Conservation (phyloP, 2,888 invertebrate genomes). For the Habroteleia sp. region DNA sequence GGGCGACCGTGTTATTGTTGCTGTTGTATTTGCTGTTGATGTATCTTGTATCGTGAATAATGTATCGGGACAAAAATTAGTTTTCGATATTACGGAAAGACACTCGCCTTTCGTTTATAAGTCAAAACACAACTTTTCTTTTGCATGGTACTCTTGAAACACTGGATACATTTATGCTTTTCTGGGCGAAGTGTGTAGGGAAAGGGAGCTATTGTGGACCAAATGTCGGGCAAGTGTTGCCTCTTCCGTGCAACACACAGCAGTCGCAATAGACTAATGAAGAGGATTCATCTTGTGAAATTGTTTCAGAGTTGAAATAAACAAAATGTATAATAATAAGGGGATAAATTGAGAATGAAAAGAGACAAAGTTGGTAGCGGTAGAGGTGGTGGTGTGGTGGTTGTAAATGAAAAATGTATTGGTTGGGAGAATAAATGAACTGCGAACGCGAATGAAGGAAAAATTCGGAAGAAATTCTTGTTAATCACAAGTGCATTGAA, state of each 20-base stretch:
- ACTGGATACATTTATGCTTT: too few species aligned
- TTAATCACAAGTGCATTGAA: conserved; percentile 16
- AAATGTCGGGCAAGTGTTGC: too few species aligned
- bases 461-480: not conserved
- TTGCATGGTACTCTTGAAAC: too few species aligned
- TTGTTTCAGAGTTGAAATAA: conserved; percentile 14
- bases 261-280: too few species aligned
- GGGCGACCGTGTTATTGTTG: conserved; percentile 62
- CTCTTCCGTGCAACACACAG: too few species aligned
- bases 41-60: conserved; percentile 56
- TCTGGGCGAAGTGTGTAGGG: too few species aligned
- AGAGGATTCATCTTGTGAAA: conserved; percentile 7
- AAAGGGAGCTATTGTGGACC: too few species aligned
- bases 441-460: not conserved
- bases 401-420: too few species aligned
- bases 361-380: too few species aligned
- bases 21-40: conserved; percentile 53
- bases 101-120: not conserved
- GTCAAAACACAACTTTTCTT: too few species aligned
- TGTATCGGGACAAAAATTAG: conserved; percentile 37
- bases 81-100: conserved; percentile 4
- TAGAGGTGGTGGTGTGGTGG: too few species aligned
- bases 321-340: not conserved
- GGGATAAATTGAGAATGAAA: too few species aligned
- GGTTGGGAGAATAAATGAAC: not conserved